Base-by-base conservation (phyloP, 35 echinoderm and acorn worm genomes). In the Ptychodera flava region DNA sequence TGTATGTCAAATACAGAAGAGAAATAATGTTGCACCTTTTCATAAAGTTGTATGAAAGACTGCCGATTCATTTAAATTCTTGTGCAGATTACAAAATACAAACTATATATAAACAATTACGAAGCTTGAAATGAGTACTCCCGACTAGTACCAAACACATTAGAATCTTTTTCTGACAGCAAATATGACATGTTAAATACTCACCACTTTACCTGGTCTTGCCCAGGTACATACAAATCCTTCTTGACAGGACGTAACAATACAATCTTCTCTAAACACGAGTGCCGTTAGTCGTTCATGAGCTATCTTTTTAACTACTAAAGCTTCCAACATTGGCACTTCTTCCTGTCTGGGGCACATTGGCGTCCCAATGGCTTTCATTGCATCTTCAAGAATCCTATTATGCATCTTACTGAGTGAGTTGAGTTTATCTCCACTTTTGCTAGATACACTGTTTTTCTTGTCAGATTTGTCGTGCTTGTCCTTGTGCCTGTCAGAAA, bases 191-290 rank as follows among this genome's bases (percentile, higher is more conserved):
- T 64, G 45, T 22, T 6, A 64, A 22, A 64, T 64, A 90, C 96
- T 99, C 92, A 99, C 96, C 90, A 99, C 96, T 99, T 94, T 99
- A 16, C 93, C 93, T 76, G 96, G 96, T 53, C 96, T 88, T 79
- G 92, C 92, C 96, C 96, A 99, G 15, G 96, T 99, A 86, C 93
- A 94, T 83, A 99, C 90, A 36, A 99, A 92, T 30, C 96, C 96
- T 83, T 97, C 96, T 76, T 99, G 96, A 82, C 96, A 99, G 0
- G 92, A 90, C 75, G 96, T 94, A 1, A 99, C 91, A 33, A 99
- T 92, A 81, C 96, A 99, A 45, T 99, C 96, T 76, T 99, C 96
- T 75, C 90, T 88, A 52, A 94, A 99, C 12, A 99, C 84, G 32
- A 99, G 77, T 15, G 96, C 88, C 14, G 92, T 99, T 28, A 99